Conservation (phyloP, 2,797 vertebrate species). For the Manis pentadactyla region DNA sequence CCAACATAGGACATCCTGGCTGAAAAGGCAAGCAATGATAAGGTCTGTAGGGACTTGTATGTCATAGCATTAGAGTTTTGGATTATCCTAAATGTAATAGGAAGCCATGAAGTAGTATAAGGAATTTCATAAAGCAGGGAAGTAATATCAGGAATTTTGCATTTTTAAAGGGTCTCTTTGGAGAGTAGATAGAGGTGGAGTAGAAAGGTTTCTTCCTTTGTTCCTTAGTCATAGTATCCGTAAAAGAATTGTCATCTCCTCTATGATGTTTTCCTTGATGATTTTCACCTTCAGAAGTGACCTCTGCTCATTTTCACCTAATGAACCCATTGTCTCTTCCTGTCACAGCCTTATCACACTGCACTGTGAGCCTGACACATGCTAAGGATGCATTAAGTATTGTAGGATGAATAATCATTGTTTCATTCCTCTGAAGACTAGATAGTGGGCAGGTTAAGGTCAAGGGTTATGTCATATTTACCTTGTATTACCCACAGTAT, state of each 20-base stretch:
- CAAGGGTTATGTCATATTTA: neutral
- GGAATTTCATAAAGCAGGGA: neutral
- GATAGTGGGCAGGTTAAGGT: constrained; percentile 3
- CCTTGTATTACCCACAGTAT: neutral
- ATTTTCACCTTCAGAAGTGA: neutral
- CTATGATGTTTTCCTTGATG: neutral
- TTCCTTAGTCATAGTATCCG: neutral
- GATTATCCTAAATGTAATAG: constrained; percentile 2
- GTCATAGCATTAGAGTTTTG: neutral
- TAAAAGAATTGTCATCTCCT: neutral
- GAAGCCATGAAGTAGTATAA: neutral
- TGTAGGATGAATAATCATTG: neutral
- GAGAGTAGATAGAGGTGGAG: neutral
- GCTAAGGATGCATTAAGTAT: neutral
- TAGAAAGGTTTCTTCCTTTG: neutral
- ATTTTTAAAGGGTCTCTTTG: neutral
- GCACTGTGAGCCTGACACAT: neutral
- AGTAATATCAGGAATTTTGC: neutral
- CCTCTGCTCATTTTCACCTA: neutral
- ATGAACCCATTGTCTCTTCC: neutral
- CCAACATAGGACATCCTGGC: neutral
- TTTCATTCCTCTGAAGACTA: neutral
- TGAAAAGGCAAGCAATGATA: neutral
- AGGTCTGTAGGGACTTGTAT: neutral
- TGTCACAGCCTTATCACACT: neutral